Percentiles rank a stretch among this genome's conserved stretches.
These are phyloP conservation scores for Lemur catta DNA, from an alignment of 2,797 vertebrate species.

Conservation along the genomic window DNA sequence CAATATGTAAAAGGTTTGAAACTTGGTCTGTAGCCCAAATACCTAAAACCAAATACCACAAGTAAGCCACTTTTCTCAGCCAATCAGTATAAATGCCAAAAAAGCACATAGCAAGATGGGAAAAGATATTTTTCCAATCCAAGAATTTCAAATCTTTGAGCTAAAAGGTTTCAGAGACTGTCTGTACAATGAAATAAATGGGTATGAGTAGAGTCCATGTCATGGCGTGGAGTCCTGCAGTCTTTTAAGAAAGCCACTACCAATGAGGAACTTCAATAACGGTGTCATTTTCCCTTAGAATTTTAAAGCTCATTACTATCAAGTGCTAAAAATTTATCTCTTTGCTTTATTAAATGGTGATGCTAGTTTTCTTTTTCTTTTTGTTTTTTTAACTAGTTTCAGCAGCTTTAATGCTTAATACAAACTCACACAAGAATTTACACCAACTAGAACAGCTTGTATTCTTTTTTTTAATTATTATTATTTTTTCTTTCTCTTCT, in stretches of 20 bases:
- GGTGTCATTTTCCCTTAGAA: not conserved
- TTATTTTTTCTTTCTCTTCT: not conserved
- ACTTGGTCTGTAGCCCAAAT: constrained; percentile 29
- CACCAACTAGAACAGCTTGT: not conserved
- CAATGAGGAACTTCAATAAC: not conserved
- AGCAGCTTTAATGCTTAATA: not conserved
- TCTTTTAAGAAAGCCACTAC: not conserved
- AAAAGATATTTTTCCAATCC: constrained; percentile 21
- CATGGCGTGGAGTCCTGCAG: no score
- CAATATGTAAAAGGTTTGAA: constrained; percentile 5
- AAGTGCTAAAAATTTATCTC: not conserved
- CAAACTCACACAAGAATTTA: constrained; percentile 5
- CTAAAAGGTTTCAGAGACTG: constrained; percentile 22
- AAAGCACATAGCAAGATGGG: constrained; percentile 14
- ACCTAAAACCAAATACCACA: constrained; percentile 33
- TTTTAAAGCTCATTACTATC: not conserved
- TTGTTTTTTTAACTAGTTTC: not conserved
- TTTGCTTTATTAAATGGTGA: not conserved
- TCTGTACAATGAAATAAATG: constrained; percentile 33
- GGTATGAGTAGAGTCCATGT: not conserved
- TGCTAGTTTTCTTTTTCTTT: not conserved
- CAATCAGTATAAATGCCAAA: constrained; percentile 48
- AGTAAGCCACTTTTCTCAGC: constrained; percentile 27
- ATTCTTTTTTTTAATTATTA: not conserved
- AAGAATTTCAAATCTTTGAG: constrained; percentile 28